Conservation (phyloP, 2,888 invertebrate species). For the Gasteruption jaculator region DNA sequence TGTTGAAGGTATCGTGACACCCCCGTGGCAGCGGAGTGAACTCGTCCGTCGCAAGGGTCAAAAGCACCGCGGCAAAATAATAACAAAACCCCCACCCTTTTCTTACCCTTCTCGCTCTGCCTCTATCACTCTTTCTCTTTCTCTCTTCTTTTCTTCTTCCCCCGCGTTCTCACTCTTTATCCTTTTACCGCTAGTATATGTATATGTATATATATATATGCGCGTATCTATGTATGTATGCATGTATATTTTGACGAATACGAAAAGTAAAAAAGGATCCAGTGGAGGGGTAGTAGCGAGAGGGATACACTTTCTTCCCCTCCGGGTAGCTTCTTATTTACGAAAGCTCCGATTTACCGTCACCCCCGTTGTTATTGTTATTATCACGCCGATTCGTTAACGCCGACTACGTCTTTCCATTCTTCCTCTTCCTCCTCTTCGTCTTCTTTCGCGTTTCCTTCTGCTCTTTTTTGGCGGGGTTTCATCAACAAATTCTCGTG, state of each 20-base stretch:
- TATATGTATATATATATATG: constrained; percentile 9
- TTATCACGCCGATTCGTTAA: no score
- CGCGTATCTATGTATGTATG: constrained; percentile 3
- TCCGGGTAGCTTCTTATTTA: no score
- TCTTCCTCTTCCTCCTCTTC: constrained; percentile 10
- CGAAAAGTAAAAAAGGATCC: no score
- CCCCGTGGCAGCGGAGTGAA: constrained; percentile 46
- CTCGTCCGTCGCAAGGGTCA: constrained; percentile 48
- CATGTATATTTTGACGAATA: constrained; percentile 9
- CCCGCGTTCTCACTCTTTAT: no score
- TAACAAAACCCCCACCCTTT: constrained; percentile 40
- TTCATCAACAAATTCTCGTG: no score
- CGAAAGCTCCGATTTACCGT: no score
- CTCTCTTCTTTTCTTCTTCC: neutral
- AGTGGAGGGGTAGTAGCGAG: no score
- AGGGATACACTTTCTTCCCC: no score
- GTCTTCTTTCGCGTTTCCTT: no score
- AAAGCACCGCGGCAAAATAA: constrained; percentile 50
- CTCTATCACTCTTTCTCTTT: constrained; percentile 2
- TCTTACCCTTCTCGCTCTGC: constrained; percentile 21
- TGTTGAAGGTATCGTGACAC: constrained; percentile 33
- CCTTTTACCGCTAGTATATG: neutral
- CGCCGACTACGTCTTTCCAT: constrained; percentile 3
- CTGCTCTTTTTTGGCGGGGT: no score
- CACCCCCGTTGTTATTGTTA: no score